phyloP scores from a whole-genome alignment of 1,140 invertebrate genomes.

The Platyscapa corneri region DNA sequence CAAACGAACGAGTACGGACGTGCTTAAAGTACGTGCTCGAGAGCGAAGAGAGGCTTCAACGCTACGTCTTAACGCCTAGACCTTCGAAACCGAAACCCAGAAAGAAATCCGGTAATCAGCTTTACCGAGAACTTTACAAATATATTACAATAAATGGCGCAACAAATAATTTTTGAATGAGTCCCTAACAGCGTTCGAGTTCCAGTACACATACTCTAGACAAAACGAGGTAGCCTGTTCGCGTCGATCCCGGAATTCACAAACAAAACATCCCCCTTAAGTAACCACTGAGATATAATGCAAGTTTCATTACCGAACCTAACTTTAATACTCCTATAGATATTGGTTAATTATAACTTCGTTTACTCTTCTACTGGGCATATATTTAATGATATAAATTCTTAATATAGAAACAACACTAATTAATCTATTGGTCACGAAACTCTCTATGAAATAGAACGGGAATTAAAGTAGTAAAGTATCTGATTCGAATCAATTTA shows the following conservation, averaged over 20 bases:
- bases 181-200: neutral
- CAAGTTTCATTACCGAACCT: neutral
- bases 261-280: neutral
- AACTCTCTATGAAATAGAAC: no score
- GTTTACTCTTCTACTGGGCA: neutral
- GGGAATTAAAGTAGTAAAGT: no score
- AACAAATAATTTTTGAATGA: neutral
- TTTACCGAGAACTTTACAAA: no score
- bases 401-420: neutral
- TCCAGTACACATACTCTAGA: neutral
- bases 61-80: neutral
- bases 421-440: no score
- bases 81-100: neutral
- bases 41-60: no score
- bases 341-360: neutral
- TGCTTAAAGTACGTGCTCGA: neutral
- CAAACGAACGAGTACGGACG: neutral
- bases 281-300: neutral
- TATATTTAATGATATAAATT: neutral
- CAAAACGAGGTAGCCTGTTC: neutral
- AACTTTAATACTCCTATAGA: neutral
- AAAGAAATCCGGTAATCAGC: neutral
- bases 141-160: no score
- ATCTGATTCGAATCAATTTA: no score
- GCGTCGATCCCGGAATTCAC: neutral